These are phyloP conservation scores for Parazoanthus swiftii DNA, from an alignment of 92 coral and sea anemone species.

Conservation along the genomic window DNA sequence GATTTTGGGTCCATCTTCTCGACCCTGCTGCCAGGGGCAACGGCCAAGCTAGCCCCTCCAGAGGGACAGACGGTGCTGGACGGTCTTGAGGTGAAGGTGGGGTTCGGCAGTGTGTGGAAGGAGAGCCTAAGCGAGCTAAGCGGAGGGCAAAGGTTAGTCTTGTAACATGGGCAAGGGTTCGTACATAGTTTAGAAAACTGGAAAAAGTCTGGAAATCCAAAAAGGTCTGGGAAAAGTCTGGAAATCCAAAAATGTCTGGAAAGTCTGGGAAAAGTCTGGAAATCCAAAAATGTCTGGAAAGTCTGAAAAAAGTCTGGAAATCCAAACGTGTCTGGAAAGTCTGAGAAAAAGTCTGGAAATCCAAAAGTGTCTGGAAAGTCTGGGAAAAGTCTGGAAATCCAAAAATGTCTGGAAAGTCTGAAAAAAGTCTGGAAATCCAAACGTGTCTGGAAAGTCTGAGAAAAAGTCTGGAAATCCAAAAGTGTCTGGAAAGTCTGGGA, in stretches of 20 bases:
- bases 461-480: no score
- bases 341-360: no score
- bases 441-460: no score
- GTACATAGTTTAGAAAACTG: no score
- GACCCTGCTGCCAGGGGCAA: slow-evolving; percentile 92
- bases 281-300: no score
- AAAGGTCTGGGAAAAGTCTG: not conserved
- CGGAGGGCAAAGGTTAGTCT: slow-evolving; percentile 91
- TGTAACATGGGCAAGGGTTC: not conserved
- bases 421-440: no score
- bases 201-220: no score
- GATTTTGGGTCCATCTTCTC: slow-evolving; percentile 98
- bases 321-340: not conserved
- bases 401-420: not conserved
- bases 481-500: not conserved
- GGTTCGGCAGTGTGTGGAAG: slow-evolving; percentile 94
- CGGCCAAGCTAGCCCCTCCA: slow-evolving; percentile 96
- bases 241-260: no score
- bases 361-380: no score
- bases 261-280: no score
- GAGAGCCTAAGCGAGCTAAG: slow-evolving; percentile 97
- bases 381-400: no score
- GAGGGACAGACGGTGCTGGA: slow-evolving; percentile 92
- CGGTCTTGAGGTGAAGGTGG: slow-evolving; percentile 96
- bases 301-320: no score